phyloP scores from a whole-genome alignment of 2,888 invertebrate genomes.

The Synergus umbraculus region DNA sequence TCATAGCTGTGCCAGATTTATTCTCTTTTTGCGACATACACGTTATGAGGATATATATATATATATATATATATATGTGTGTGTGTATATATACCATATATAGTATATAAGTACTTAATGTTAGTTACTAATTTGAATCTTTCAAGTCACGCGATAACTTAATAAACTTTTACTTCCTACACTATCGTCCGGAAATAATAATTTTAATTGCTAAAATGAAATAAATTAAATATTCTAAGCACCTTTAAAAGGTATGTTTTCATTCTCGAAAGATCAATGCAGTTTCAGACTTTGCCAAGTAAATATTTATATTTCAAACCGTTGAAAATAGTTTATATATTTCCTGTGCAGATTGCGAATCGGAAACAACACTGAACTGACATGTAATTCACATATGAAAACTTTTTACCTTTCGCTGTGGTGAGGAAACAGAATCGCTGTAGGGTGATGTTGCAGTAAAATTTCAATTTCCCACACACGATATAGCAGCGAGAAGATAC shows the following conservation, averaged over 20 bases:
- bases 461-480: slow-evolving; percentile 28
- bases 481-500: slow-evolving; percentile 5
- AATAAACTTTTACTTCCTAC: background rate
- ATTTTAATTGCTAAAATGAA: background rate
- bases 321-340: background rate
- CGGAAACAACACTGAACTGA: slow-evolving; percentile 24
- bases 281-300: background rate
- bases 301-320: slow-evolving; percentile 5
- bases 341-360: slow-evolving; percentile 23
- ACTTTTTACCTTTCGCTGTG: slow-evolving; percentile 4
- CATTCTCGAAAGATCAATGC: background rate
- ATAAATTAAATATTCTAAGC: background rate
- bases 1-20: background rate
- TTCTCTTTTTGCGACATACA: background rate
- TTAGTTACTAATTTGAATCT: background rate
- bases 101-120: background rate
- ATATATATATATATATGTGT: no score
- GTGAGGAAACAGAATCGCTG: slow-evolving; percentile 27
- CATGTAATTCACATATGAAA: slow-evolving; percentile 39
- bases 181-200: slow-evolving; percentile 1
- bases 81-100: no score
- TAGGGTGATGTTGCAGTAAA: slow-evolving; percentile 29
- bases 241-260: background rate
- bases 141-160: background rate
- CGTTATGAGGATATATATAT: no score